These are phyloP conservation scores for Phodopus roborovskii DNA, from an alignment of 2,113 vertebrate species.

Conservation along the genomic window DNA sequence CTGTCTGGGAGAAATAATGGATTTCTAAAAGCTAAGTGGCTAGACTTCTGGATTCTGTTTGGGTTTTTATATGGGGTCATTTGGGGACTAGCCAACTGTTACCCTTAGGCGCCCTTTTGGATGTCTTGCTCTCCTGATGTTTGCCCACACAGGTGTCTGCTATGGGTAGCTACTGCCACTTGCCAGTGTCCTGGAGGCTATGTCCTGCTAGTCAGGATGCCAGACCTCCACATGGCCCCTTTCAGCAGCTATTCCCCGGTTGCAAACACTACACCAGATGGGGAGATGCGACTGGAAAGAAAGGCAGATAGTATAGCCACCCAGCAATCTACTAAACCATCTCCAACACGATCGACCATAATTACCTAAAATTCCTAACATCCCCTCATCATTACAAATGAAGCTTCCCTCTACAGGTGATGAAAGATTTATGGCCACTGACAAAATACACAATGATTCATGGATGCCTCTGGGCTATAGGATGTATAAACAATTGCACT, in stretches of 20 bases:
- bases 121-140: neutral
- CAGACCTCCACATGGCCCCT: neutral
- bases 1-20: slow-evolving; percentile 67
- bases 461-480: neutral
- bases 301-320: neutral
- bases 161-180: neutral
- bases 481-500: neutral
- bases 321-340: neutral
- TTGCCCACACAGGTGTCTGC: neutral
- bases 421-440: neutral
- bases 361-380: slow-evolving; percentile 26
- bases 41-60: slow-evolving; percentile 27
- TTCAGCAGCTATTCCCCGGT: neutral
- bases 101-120: neutral
- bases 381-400: neutral
- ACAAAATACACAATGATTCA: slow-evolving; percentile 12
- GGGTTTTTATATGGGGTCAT: neutral
- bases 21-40: slow-evolving; percentile 59
- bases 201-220: neutral
- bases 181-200: neutral
- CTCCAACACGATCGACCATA: neutral
- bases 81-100: neutral
- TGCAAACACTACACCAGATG: neutral
- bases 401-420: neutral
- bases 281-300: neutral